Evolutionary conservation across 2,113 vertebrate genomes (phyloP).

Genomic region (Apistogramma diplotaenia): DNA sequence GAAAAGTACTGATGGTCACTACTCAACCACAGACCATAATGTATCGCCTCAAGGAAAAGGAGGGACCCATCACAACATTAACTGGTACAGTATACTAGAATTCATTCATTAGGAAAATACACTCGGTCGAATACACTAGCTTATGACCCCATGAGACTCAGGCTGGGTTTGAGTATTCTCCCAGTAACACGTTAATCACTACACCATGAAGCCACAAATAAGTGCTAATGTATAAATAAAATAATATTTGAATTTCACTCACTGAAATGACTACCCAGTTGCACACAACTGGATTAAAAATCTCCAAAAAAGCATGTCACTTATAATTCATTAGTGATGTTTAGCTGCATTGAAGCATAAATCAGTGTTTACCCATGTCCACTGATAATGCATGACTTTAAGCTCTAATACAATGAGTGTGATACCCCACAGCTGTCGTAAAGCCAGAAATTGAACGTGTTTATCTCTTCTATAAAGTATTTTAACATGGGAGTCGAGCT

Average conservation of each 20-base stretch:
- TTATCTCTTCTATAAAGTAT: background rate
- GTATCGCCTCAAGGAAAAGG: background rate
- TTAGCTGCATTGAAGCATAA: background rate
- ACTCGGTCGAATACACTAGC: background rate
- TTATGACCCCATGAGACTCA: no score
- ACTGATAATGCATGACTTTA: background rate
- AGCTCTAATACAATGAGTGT: background rate
- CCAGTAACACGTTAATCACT: background rate
- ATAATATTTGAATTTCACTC: background rate
- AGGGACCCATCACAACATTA: background rate
- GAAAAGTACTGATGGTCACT: background rate
- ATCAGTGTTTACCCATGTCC: background rate
- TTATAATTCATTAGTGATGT: background rate
- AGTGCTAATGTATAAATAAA: background rate
- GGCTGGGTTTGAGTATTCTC: background rate
- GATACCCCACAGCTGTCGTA: background rate
- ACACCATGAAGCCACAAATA: background rate
- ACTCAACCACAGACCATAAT: background rate
- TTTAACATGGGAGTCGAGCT: background rate
- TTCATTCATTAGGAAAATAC: background rate
- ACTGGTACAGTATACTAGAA: background rate
- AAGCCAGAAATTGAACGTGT: background rate
- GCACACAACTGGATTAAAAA: background rate
- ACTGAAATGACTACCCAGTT: background rate
- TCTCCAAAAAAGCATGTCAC: background rate